Evolutionary conservation across 2,888 invertebrate genomes (phyloP).

Genomic region (Asteroscopus sphinx): DNA sequence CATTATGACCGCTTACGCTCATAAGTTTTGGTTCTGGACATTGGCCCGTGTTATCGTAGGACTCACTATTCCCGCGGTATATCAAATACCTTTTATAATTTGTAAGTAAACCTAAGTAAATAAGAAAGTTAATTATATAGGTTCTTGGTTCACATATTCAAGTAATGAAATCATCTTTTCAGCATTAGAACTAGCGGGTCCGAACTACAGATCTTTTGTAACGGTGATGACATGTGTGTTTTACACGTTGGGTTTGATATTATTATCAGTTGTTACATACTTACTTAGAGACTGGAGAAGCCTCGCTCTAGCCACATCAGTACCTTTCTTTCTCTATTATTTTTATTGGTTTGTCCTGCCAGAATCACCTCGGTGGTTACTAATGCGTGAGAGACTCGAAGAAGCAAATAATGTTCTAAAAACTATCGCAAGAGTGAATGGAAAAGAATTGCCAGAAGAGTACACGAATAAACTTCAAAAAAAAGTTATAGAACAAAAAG

Average conservation of each 20-base stretch:
- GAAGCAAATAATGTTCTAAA: constrained; percentile 95
- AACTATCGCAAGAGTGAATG: constrained; percentile 94
- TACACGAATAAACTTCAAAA: constrained; percentile 93
- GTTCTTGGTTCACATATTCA: not conserved
- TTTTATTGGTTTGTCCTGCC: constrained; percentile 96
- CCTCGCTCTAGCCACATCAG: constrained; percentile 94
- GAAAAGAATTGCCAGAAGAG: constrained; percentile 93
- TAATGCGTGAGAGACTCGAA: constrained; percentile 94
- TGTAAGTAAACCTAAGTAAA: constrained; percentile 90
- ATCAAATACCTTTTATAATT: constrained; percentile 98
- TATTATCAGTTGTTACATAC: constrained; percentile 96
- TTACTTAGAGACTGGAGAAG: constrained; percentile 95
- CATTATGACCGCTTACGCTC: constrained; percentile 94
- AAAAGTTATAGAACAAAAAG: constrained; percentile 91
- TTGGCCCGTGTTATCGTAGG: constrained; percentile 95
- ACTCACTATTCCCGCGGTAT: constrained; percentile 96
- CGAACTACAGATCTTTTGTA: constrained; percentile 97
- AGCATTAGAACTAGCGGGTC: constrained; percentile 97
- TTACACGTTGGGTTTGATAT: constrained; percentile 95
- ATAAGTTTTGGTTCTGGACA: constrained; percentile 95
- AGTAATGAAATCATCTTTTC: constrained; percentile 75
- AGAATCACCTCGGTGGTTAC: constrained; percentile 97
- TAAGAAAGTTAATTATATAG: no score
- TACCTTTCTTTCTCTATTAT: constrained; percentile 96
- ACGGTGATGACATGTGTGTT: constrained; percentile 97